Base-by-base conservation (phyloP, 2,797 vertebrate species). In the Spheniscus humboldti region DNA sequence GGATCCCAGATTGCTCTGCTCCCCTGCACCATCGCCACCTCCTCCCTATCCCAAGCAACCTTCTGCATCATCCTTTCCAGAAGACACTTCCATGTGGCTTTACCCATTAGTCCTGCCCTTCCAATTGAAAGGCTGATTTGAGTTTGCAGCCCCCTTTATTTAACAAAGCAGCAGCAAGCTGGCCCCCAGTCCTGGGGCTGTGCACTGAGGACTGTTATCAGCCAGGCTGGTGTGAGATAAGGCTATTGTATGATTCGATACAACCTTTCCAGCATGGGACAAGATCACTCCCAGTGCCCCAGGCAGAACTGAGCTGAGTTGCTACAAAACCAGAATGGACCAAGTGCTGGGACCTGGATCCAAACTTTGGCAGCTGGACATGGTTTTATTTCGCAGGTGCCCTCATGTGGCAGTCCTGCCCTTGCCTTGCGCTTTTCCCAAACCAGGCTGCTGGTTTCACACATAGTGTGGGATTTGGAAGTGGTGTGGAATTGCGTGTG, bases 1-100 rank as follows among this genome's bases (percentile, higher is more conserved):
- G 99, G 94, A 88, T 31, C 52, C 87, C 92, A 93, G 96, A 78
- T 82, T 14, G 87, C 88, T 93, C 92, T 89, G 92, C 90, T 91
- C 73, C 92, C 83, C 92, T 93, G 91, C 79, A 18, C 95, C 95
- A 92, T 90, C 79, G 93, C 90, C 89, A 95, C 95, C 94, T 97
- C 87, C 90, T 97, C 86, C 92, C 92, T 86, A 86, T 92, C 86
- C 96, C 95, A 92, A 69, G 77, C 97, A 94, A 5, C 79, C 87
- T 96, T 18, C 91, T 92, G 81, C 88, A 41, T 80, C 94, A 81
- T 92, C 90, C 67, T 91, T 93, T 88, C 80, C 92, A 74, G 96
- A 96, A 94, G 95, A 94, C 39, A 5, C 55, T 93, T 89, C 84
- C 80, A n/a, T 93, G 8, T 67, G 90, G 86, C 88, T 95, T 88